These are phyloP conservation scores for Orussus abietinus DNA, from an alignment of 1,140 invertebrate genomes.

Conservation along the genomic window DNA sequence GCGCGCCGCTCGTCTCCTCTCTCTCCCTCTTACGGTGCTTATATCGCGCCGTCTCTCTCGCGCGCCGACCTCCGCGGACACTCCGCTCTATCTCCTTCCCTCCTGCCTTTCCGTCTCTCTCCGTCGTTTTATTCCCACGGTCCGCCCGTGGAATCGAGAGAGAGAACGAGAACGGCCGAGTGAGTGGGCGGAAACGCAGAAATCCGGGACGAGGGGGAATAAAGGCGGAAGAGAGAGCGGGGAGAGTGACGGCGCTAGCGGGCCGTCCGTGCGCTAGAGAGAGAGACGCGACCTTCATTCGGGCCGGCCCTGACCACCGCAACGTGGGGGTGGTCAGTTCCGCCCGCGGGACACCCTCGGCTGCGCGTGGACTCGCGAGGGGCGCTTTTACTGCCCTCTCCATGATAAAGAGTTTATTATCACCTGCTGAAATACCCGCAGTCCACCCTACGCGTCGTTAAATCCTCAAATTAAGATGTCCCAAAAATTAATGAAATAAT, in stretches of 20 bases:
- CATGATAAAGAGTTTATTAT: too few relatives aligned
- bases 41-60: too few relatives aligned
- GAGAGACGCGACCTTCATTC: constrained; percentile 19
- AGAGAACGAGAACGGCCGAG: too few relatives aligned
- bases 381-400: too few relatives aligned
- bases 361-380: constrained; percentile 10
- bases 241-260: constrained; percentile 17
- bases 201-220: constrained; percentile 13
- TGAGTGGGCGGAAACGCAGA: too few relatives aligned
- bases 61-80: constrained; percentile 20
- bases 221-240: constrained; percentile 21
- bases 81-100: constrained; percentile 19
- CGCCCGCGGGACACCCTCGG: constrained; percentile 9
- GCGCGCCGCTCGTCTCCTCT: constrained; percentile 22
- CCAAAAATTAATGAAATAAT: too few relatives aligned
- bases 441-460: too few relatives aligned
- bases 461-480: too few relatives aligned
- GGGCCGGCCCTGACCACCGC: constrained; percentile 44
- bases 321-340: constrained; percentile 47
- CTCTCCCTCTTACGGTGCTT: too few relatives aligned
- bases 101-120: constrained; percentile 18
- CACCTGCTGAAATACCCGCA: too few relatives aligned
- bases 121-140: constrained; percentile 13
- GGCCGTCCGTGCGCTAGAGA: constrained; percentile 13
- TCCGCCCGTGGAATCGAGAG: constrained; percentile 2